phyloP scores from a whole-genome alignment of 2,113 vertebrate genomes.

The Coptodon bakossiorum region DNA sequence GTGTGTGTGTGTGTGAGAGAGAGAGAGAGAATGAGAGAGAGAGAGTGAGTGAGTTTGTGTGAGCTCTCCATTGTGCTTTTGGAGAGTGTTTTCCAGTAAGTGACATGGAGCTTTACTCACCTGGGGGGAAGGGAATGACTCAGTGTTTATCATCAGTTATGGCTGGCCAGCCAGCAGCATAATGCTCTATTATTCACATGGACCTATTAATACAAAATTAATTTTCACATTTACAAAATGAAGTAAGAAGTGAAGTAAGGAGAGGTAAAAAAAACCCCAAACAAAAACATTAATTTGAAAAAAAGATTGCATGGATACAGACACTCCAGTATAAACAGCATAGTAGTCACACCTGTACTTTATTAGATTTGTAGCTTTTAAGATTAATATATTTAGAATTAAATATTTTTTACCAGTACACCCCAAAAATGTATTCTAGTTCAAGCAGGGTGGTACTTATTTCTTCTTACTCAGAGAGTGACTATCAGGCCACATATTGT shows the following conservation, averaged over 20 bases:
- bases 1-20: neutral
- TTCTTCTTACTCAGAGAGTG: neutral
- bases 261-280: neutral
- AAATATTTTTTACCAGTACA: neutral
- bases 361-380: neutral
- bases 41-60: neutral
- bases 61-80: constrained; percentile 53
- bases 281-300: neutral
- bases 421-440: neutral
- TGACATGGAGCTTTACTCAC: constrained; percentile 72
- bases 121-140: constrained; percentile 76
- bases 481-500: neutral
- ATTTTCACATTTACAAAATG: neutral
- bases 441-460: neutral
- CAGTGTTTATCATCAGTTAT: constrained; percentile 77
- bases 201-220: neutral
- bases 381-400: neutral
- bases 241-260: neutral
- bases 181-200: constrained; percentile 8
- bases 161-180: constrained; percentile 46
- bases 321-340: neutral
- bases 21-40: neutral
- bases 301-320: neutral
- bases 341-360: neutral
- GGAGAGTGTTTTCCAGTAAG: constrained; percentile 75